Conservation (phyloP, 2,888 invertebrate genomes). For the Harpagoxenus sublaevis region DNA sequence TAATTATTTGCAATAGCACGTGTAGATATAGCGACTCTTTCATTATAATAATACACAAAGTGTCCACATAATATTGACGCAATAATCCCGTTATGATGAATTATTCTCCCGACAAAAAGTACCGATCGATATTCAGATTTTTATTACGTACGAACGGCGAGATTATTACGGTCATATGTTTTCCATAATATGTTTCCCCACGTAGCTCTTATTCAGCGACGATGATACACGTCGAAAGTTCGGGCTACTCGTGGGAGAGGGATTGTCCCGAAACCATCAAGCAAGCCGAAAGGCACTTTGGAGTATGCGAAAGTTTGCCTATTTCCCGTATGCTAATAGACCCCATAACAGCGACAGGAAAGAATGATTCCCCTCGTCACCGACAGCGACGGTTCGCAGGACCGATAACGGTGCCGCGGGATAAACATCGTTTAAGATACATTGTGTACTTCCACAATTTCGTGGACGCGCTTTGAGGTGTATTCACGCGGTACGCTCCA, state of each 20-base stretch:
- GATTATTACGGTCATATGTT: slow-evolving; percentile 37
- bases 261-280: background rate
- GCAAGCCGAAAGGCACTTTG: slow-evolving; percentile 23
- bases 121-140: slow-evolving; percentile 37
- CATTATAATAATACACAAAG: background rate
- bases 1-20: background rate
- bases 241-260: slow-evolving; percentile 1
- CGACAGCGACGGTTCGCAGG: slow-evolving; percentile 33
- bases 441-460: slow-evolving; percentile 36
- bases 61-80: background rate
- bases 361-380: slow-evolving; percentile 26
- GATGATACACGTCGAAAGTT: slow-evolving; percentile 50
- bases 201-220: slow-evolving; percentile 24
- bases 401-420: slow-evolving; percentile 30
- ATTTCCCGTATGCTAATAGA: slow-evolving; percentile 55
- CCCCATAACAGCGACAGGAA: slow-evolving; percentile 21
- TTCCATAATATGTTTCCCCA: slow-evolving; percentile 20
- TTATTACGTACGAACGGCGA: slow-evolving; percentile 3
- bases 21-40: background rate
- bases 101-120: slow-evolving; percentile 14
- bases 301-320: slow-evolving; percentile 51
- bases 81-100: slow-evolving; percentile 8
- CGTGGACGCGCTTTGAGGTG: slow-evolving; percentile 16
- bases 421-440: slow-evolving; percentile 61
- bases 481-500: slow-evolving; percentile 47